Evolutionary conservation across 2,113 vertebrate genomes (phyloP).

Genomic region (Pituophis catenifer): DNA sequence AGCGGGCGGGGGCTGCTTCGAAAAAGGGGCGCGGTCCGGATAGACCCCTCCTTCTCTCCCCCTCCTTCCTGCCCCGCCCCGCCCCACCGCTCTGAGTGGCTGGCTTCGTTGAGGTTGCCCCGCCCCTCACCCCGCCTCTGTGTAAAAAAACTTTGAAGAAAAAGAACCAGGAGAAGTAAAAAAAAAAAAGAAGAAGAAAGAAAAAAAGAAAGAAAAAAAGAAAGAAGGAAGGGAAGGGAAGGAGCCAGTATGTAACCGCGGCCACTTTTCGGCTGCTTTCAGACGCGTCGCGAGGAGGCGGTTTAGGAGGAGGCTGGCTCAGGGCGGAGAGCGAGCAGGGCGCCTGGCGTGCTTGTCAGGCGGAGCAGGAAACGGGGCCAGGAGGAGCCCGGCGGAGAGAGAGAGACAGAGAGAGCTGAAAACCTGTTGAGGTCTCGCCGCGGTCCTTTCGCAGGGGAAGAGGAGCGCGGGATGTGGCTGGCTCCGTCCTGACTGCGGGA

Average conservation of each 20-base stretch:
- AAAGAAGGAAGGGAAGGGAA: not conserved
- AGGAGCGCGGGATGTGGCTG: not conserved
- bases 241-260: not conserved
- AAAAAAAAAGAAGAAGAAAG: too few species aligned
- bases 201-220: too few species aligned
- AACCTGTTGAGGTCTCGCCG: not conserved
- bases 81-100: not conserved
- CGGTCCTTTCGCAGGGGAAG: not conserved
- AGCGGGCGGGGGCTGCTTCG: not conserved
- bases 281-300: not conserved
- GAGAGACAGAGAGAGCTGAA: not conserved
- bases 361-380: not conserved
- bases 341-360: not conserved
- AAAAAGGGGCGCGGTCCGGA: not conserved
- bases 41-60: not conserved
- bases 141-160: not conserved
- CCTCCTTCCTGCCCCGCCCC: not conserved
- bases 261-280: not conserved
- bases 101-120: not conserved
- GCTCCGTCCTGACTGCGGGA: not conserved
- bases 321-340: not conserved
- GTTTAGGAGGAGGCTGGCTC: not conserved
- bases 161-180: not conserved
- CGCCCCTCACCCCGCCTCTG: not conserved
- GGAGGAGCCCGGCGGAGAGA: not conserved